Conservation (phyloP, 1,140 invertebrate genomes). For the Episyrphus balteatus region DNA sequence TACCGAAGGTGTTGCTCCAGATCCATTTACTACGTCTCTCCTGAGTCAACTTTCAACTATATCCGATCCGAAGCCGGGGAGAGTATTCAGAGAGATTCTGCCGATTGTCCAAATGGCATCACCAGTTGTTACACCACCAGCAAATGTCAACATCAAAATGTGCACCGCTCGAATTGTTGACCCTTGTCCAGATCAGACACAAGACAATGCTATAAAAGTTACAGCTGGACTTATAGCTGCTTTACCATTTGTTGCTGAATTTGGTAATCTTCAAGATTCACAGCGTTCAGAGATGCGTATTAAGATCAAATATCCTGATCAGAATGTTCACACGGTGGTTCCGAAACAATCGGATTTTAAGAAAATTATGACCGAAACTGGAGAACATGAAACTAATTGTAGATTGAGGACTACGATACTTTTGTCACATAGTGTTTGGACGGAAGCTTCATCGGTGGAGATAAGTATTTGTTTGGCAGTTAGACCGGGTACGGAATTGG, state of each 20-base stretch:
- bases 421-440: constrained; percentile 83
- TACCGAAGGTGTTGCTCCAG: constrained; percentile 44
- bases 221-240: constrained; percentile 83
- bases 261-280: constrained; percentile 63
- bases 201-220: constrained; percentile 81
- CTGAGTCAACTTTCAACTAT: constrained; percentile 65
- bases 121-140: constrained; percentile 46
- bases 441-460: constrained; percentile 79
- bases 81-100: constrained; percentile 66
- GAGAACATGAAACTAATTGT: constrained; percentile 46
- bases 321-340: constrained; percentile 69
- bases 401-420: constrained; percentile 74
- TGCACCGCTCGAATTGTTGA: constrained; percentile 75
- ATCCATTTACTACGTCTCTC: constrained; percentile 68
- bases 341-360: constrained; percentile 61
- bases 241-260: constrained; percentile 73
- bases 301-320: constrained; percentile 85
- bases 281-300: constrained; percentile 57
- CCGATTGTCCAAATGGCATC: constrained; percentile 60
- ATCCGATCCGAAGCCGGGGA: constrained; percentile 76
- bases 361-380: constrained; percentile 35
- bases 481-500: constrained; percentile 50
- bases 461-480: constrained; percentile 72
- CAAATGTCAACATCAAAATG: constrained; percentile 58
- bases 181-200: constrained; percentile 59